These are phyloP conservation scores for Calidris pygmaea DNA, from an alignment of 2,113 vertebrate genomes.

Conservation along the genomic window DNA sequence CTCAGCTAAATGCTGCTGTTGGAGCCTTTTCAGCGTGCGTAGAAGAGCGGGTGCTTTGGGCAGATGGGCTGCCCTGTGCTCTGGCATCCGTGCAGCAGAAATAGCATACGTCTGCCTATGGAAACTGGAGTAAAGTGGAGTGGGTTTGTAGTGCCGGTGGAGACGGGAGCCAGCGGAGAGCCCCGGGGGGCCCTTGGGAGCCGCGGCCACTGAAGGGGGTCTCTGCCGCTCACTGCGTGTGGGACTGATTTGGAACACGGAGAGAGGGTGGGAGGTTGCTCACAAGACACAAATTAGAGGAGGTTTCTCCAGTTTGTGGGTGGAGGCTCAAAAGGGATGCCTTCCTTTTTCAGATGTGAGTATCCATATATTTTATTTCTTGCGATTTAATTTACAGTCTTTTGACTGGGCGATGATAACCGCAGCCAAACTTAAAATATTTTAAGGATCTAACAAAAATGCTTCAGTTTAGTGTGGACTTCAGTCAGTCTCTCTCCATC, in stretches of 20 bases:
- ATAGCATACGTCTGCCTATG: conserved; percentile 18
- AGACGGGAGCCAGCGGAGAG: not conserved
- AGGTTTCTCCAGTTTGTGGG: conserved; percentile 28
- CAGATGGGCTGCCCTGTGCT: conserved; percentile 48
- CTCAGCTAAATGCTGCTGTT: conserved; percentile 47
- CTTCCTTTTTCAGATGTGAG: conserved; percentile 2
- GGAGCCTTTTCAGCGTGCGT: not conserved
- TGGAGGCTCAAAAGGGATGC: conserved; percentile 39
- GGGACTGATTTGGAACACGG: not conserved
- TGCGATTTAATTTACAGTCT: not conserved
- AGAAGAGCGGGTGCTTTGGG: conserved; percentile 32
- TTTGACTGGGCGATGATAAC: not conserved
- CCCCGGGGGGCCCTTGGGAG: not conserved
- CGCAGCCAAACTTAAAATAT: not conserved
- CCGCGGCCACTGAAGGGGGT: not conserved
- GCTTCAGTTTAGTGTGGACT: not conserved
- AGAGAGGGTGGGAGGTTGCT: conserved; percentile 35
- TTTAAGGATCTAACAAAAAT: not conserved
- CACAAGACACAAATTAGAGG: conserved; percentile 12
- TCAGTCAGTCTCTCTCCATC: not conserved
- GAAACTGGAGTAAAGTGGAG: conserved; percentile 26
- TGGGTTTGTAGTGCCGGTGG: not conserved
- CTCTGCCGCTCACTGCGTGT: not conserved
- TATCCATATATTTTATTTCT: not conserved
- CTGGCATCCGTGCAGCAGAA: conserved; percentile 42